phyloP scores from a whole-genome alignment of 2,113 vertebrate species.

The Shinisaurus crocodilurus region DNA sequence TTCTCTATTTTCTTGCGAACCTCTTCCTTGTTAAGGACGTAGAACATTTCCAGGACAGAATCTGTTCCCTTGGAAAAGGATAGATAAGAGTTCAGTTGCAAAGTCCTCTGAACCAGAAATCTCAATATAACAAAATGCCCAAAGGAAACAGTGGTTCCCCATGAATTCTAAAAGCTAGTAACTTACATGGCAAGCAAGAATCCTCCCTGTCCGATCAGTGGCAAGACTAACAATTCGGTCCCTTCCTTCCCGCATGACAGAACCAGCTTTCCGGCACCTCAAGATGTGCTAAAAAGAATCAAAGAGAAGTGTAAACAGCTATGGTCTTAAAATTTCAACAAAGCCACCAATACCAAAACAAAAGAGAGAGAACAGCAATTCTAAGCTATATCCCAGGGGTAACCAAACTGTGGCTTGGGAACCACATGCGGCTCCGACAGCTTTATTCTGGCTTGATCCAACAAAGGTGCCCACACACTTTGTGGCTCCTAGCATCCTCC shows the following conservation, averaged over 20 bases:
- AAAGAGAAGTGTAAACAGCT: neutral
- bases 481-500: neutral
- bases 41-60: slow-evolving; percentile 88
- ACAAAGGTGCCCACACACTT: neutral
- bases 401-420: neutral
- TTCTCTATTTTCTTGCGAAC: slow-evolving; percentile 85
- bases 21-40: slow-evolving; percentile 86
- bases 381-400: too few relatives aligned
- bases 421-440: too few relatives aligned
- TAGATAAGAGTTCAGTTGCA: neutral
- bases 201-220: slow-evolving; percentile 79
- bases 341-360: neutral
- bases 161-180: neutral
- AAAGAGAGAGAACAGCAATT: neutral
- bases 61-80: slow-evolving; percentile 83
- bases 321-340: neutral
- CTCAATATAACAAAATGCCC: neutral
- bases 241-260: slow-evolving; percentile 90
- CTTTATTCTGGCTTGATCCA: neutral
- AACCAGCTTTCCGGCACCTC: slow-evolving; percentile 88
- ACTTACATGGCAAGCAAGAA: slow-evolving; percentile 95
- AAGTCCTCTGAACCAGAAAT: neutral
- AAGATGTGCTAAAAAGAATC: slow-evolving; percentile 82
- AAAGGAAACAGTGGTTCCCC: neutral
- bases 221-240: slow-evolving; percentile 88